Evolutionary conservation across 2,797 vertebrate species (phyloP).

Genomic region (Rhyacichthys aspro): DNA sequence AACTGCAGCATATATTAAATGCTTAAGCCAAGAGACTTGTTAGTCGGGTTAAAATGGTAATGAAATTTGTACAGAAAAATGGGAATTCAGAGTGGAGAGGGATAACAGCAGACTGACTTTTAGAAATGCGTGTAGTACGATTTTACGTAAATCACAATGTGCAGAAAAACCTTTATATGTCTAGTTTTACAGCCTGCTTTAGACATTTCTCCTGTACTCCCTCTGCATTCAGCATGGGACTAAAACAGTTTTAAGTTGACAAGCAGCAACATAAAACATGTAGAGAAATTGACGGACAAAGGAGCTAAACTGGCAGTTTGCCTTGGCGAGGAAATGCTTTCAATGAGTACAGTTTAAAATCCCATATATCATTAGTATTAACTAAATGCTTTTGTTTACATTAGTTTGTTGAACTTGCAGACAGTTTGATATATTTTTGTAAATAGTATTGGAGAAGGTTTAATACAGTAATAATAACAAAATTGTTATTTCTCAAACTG

Average conservation of each 20-base stretch:
- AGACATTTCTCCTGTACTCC: constrained; percentile 28
- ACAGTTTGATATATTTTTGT: not conserved
- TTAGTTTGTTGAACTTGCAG: not conserved
- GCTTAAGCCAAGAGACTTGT: constrained; percentile 1
- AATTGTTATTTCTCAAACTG: not conserved
- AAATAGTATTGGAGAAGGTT: too few relatives aligned
- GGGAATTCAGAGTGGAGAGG: constrained; percentile 28
- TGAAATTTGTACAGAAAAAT: constrained; percentile 1
- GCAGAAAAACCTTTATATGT: not conserved
- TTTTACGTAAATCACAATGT: constrained; percentile 8
- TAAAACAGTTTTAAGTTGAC: constrained; percentile 37
- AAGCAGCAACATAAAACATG: constrained; percentile 55
- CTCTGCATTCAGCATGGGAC: constrained; percentile 43
- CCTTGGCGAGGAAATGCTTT: constrained; percentile 59
- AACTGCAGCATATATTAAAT: not conserved
- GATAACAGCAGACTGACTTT: constrained; percentile 23
- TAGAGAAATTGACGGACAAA: constrained; percentile 41
- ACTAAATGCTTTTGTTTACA: constrained; percentile 29
- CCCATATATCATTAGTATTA: not conserved
- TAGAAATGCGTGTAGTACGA: constrained; percentile 8
- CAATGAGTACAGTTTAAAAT: constrained; percentile 21
- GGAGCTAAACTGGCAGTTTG: constrained; percentile 58
- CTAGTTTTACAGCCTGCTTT: constrained; percentile 29
- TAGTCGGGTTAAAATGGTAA: constrained; percentile 12
- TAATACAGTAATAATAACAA: not conserved